Percentiles rank a stretch among this genome's conserved stretches.
These are phyloP conservation scores for Teleogryllus occipitalis DNA, from an alignment of 1,140 invertebrate species.

Conservation along the genomic window DNA sequence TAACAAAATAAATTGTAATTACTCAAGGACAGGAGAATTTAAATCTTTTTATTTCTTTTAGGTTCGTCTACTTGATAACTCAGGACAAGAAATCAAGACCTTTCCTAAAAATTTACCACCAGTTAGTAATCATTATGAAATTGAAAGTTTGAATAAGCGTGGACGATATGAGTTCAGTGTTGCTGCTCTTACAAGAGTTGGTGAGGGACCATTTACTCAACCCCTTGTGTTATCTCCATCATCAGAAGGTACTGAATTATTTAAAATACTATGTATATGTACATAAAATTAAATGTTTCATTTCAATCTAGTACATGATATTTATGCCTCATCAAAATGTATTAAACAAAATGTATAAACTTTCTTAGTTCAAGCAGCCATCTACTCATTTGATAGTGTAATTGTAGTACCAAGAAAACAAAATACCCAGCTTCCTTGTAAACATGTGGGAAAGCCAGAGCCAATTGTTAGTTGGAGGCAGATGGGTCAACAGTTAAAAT, in stretches of 20 bases:
- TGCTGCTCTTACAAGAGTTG: conserved; percentile 66
- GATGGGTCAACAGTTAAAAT: conserved; percentile 17
- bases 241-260: conserved; percentile 45
- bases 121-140: conserved; percentile 30
- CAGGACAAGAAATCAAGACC: conserved; percentile 9
- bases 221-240: conserved; percentile 73
- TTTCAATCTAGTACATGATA: neutral
- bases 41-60: neutral
- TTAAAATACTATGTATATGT: conserved; percentile 1
- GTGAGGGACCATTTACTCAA: conserved; percentile 61
- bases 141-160: conserved; percentile 28
- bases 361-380: conserved; percentile 28
- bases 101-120: conserved; percentile 27
- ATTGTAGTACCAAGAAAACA: conserved; percentile 29
- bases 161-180: conserved; percentile 75
- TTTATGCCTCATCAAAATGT: neutral
- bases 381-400: conserved; percentile 27
- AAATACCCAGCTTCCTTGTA: conserved; percentile 30
- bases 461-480: conserved; percentile 25
- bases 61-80: neutral
- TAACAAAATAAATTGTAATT: no score
- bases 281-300: neutral
- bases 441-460: conserved; percentile 31
- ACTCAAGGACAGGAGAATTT: no score
- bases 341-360: conserved; percentile 8